Evolutionary conservation across 1,140 invertebrate species (phyloP), one percentile per base, ranked within the genome.

Genomic region (Thaumetopoea pityocampa): DNA sequence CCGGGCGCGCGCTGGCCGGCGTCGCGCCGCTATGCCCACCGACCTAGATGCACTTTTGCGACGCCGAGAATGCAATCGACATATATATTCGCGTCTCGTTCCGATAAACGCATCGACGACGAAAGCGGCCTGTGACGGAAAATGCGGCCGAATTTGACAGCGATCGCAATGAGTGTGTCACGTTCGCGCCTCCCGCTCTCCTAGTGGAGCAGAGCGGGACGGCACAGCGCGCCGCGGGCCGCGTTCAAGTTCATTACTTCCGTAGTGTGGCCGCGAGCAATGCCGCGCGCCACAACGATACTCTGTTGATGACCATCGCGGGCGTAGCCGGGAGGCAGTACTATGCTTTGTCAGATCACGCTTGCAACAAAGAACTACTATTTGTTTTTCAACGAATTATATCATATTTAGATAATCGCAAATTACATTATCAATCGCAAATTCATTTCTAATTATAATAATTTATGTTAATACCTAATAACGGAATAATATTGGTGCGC

Each of bases 211-310:
- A 56, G 79, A 83, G 72, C 51, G 67, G 64, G 79, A 83, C 58
- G 49, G 68, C 51, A 42, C 60, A 58, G 62, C 54, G 60, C 67
- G 64, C 66, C 59, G 53, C 61, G 54, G 63, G 64, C 60, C 74
- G 79, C 70, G 79, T 79, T 81, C 79, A 83, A 83, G 79, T 83
- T 83, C 79, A 83, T 81, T 83, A 80, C 79, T 83, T 80, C 76
- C 77, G 76, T 79, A 76, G 73, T 71, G 72, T 71, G 60, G 62
- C 62, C 48, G 40, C 52, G 42, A 61, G 54, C 60, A 63, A 65
- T 59, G 56, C 60, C 57, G 66, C 56, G 56, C 72, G 44, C 57
- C 33, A 29, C 76, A 74, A 76, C 74, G 67, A 71, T 79, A 68
- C 54, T 58, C 48, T 63, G 53, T 53, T 58, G 63, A 64, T 32